These are phyloP conservation scores for Pandemis cinnamomeana DNA, from an alignment of 2,888 invertebrate genomes.

Conservation along the genomic window DNA sequence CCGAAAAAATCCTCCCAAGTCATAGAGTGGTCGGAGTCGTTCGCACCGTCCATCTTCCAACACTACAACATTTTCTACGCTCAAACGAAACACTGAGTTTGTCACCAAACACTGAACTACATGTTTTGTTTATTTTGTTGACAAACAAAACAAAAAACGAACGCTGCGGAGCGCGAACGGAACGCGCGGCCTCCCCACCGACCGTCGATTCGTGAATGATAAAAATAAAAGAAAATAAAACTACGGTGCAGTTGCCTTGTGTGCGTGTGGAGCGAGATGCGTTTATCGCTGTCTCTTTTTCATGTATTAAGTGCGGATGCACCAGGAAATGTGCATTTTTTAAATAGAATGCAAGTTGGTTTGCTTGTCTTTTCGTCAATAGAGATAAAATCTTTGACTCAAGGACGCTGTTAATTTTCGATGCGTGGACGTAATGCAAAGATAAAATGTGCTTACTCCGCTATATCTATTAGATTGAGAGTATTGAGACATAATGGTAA, in stretches of 20 bases:
- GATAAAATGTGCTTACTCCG: too few relatives aligned
- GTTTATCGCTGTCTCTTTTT: slow-evolving; percentile 27
- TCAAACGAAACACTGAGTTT: slow-evolving; percentile 52
- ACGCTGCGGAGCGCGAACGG: slow-evolving; percentile 51
- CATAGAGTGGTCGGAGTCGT: slow-evolving; percentile 88
- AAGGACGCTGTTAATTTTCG: background rate
- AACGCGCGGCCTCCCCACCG: slow-evolving; percentile 56
- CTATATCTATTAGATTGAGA: too few relatives aligned
- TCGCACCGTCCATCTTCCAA: slow-evolving; percentile 80
- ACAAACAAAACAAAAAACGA: slow-evolving; percentile 69
- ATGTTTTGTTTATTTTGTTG: slow-evolving; percentile 63
- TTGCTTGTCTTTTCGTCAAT: background rate
- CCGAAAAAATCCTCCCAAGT: slow-evolving; percentile 90
- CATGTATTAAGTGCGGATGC: slow-evolving; percentile 14
- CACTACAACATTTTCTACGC: slow-evolving; percentile 60
- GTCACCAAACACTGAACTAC: slow-evolving; percentile 58
- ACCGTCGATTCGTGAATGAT: slow-evolving; percentile 68
- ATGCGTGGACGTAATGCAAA: too few relatives aligned
- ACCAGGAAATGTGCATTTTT: slow-evolving; percentile 27
- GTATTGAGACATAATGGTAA: too few relatives aligned
- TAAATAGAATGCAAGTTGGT: slow-evolving; percentile 3
- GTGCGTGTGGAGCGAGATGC: slow-evolving; percentile 35
- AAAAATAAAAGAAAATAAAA: slow-evolving; percentile 43
- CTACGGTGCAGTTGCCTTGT: slow-evolving; percentile 30
- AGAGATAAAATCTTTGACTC: background rate